phyloP scores from a whole-genome alignment of 2,113 vertebrate species.

The Gymnogyps californianus region DNA sequence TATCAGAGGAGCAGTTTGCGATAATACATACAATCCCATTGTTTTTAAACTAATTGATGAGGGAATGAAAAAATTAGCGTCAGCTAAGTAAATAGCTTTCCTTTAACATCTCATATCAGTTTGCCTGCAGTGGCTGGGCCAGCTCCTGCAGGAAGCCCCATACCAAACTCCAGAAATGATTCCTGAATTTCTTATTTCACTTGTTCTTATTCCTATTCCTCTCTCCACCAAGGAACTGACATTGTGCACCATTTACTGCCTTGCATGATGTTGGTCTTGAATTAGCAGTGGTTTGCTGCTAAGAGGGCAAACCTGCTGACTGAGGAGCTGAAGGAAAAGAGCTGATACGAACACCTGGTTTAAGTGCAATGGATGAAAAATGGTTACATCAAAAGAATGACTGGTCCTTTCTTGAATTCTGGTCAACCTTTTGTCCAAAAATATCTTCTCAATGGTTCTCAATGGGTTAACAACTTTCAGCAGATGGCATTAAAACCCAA shows the following conservation, averaged over 20 bases:
- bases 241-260: neutral
- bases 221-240: neutral
- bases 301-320: neutral
- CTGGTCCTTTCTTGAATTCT: neutral
- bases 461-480: neutral
- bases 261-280: neutral
- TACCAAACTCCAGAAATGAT: neutral
- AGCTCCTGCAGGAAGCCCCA: neutral
- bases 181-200: neutral
- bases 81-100: neutral
- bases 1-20: neutral
- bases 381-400: neutral
- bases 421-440: neutral
- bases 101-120: neutral
- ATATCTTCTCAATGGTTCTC: neutral
- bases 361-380: neutral
- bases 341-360: accelerated
- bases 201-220: neutral
- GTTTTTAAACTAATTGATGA: neutral
- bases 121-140: neutral
- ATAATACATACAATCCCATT: accelerated
- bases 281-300: neutral
- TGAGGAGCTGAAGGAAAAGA: neutral
- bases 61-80: neutral
- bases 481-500: neutral